Conservation (phyloP, 2,113 vertebrate species). For the Actenoides hombroni region DNA sequence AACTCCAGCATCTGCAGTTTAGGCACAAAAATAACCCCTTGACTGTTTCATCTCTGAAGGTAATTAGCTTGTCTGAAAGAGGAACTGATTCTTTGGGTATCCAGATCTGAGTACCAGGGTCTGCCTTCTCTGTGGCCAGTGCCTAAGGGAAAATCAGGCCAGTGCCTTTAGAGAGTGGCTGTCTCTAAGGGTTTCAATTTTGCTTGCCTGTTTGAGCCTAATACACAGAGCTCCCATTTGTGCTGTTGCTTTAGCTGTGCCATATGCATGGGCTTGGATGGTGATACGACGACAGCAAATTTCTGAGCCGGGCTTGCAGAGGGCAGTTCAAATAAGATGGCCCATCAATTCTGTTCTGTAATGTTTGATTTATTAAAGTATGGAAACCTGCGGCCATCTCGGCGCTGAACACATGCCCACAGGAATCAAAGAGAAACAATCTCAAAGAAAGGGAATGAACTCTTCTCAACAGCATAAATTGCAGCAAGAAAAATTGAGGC, state of each 20-base stretch:
- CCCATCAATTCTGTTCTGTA: not conserved
- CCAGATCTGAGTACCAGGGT: not conserved
- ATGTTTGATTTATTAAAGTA: slow-evolving; percentile 40
- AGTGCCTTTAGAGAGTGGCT: not conserved
- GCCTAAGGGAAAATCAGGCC: not conserved
- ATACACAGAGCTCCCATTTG: not conserved
- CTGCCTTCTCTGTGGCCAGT: not conserved
- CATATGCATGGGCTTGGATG: not conserved
- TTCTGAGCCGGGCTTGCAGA: not conserved
- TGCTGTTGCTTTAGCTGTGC: not conserved
- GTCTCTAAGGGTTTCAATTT: not conserved
- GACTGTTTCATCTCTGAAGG: not conserved
- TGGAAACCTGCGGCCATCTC: not conserved
- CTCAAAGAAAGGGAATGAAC: slow-evolving; percentile 9
- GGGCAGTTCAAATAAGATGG: not conserved
- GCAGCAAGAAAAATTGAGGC: slow-evolving; percentile 47
- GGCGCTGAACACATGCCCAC: not conserved
- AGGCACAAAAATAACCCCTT: not conserved
- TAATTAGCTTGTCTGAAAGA: not conserved
- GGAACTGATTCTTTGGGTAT: not conserved
- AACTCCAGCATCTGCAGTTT: not conserved
- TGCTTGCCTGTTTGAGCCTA: not conserved
- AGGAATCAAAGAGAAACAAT: slow-evolving; percentile 48
- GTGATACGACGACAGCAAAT: not conserved
- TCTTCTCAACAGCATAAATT: slow-evolving; percentile 10